A percentile compares a stretch with the other conserved stretches of the same genome.
Evolutionary conservation across 2,888 invertebrate species (phyloP).

Genomic region (Teleogryllus oceanicus): DNA sequence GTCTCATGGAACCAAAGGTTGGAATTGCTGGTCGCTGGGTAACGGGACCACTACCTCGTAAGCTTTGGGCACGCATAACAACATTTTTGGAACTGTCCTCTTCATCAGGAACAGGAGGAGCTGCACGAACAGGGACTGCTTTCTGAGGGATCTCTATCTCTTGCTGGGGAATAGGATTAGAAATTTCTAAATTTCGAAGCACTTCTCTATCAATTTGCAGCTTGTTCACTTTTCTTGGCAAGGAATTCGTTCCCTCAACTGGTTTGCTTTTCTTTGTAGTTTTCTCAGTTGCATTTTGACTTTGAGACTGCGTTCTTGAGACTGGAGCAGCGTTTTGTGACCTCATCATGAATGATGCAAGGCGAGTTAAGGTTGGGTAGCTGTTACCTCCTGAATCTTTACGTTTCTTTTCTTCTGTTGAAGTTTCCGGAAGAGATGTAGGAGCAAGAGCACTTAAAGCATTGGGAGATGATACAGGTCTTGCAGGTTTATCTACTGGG

Average conservation of each 20-base stretch:
- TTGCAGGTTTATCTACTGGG: slow-evolving; percentile 42
- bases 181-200: slow-evolving; percentile 74
- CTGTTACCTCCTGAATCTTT: slow-evolving; percentile 49
- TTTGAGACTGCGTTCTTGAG: slow-evolving; percentile 53
- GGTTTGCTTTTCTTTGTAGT: slow-evolving; percentile 49
- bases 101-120: slow-evolving; percentile 52
- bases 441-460: slow-evolving; percentile 29
- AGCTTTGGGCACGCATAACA: slow-evolving; percentile 76
- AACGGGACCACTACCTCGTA: slow-evolving; percentile 59
- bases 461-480: slow-evolving; percentile 53
- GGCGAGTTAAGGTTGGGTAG: slow-evolving; percentile 63
- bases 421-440: slow-evolving; percentile 26
- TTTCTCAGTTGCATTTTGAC: slow-evolving; percentile 42
- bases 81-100: slow-evolving; percentile 57
- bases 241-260: slow-evolving; percentile 54
- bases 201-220: slow-evolving; percentile 62
- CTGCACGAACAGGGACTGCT: slow-evolving; percentile 59
- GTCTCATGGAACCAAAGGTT: slow-evolving; percentile 80
- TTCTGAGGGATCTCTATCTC: slow-evolving; percentile 60
- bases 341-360: slow-evolving; percentile 62
- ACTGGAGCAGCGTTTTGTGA: slow-evolving; percentile 46
- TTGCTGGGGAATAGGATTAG: slow-evolving; percentile 73
- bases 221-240: slow-evolving; percentile 65
- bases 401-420: slow-evolving; percentile 48
- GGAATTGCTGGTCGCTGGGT: slow-evolving; percentile 62